A percentile compares a stretch with the other conserved stretches of the same genome.
phyloP scores from a whole-genome alignment of 37 sponge, comb jelly and placozoan genomes.

The Halichondria panicea region DNA sequence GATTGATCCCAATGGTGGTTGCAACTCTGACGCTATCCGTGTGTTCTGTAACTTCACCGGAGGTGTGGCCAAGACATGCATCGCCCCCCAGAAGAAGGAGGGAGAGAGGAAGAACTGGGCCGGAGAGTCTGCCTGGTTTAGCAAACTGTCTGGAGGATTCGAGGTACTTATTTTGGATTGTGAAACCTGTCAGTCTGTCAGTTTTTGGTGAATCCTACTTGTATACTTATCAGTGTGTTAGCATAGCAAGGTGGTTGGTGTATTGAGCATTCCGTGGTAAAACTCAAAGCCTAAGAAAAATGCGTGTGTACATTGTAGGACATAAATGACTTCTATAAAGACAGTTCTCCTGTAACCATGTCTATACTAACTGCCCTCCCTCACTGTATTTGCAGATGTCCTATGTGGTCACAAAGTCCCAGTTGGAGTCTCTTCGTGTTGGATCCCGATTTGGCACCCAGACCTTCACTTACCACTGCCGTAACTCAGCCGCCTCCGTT shows the following conservation, averaged over 20 bases:
- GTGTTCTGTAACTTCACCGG: slow-evolving; percentile 70
- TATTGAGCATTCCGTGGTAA: background rate
- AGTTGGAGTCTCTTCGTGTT: slow-evolving; percentile 44
- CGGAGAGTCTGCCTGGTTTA: slow-evolving; percentile 69
- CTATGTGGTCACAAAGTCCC: slow-evolving; percentile 33
- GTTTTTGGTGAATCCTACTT: background rate
- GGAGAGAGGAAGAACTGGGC: slow-evolving; percentile 27
- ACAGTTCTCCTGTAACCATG: background rate
- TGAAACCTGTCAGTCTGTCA: background rate
- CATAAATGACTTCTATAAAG: too few species aligned
- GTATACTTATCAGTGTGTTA: background rate
- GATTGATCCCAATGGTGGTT: slow-evolving; percentile 87
- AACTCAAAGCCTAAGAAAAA: background rate
- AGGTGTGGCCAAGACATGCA: slow-evolving; percentile 49
- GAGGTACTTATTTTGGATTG: slow-evolving; percentile 15
- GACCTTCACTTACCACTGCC: slow-evolving; percentile 67
- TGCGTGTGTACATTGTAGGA: background rate
- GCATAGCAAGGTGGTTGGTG: background rate
- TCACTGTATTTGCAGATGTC: slow-evolving; percentile 19
- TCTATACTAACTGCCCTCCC: background rate
- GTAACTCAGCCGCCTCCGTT: slow-evolving; percentile 56
- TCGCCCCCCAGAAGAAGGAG: slow-evolving; percentile 32
- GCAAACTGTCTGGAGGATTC: slow-evolving; percentile 54
- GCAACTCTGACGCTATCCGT: slow-evolving; percentile 61
- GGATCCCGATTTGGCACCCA: slow-evolving; percentile 46